Evolutionary conservation across 1,140 invertebrate genomes (phyloP), one percentile per base, ranked within the genome.

Genomic region (Scylla paramamosain): DNA sequence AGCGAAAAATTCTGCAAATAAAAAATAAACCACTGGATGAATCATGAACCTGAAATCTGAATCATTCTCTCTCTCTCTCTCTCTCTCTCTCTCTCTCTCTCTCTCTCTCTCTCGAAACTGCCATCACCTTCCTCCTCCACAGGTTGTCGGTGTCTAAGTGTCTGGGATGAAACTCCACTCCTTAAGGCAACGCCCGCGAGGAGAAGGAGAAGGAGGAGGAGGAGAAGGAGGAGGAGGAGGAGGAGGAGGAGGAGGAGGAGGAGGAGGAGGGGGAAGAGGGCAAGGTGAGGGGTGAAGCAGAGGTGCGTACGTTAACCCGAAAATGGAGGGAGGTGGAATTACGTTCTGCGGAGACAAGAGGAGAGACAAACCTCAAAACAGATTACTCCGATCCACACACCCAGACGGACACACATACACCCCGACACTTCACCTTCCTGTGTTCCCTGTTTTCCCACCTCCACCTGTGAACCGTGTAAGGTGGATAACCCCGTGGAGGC

Each of bases 161-260:
- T 77, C 67, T 77, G 67, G 20, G 67, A 77, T 77, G 67, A 77
- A 77, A 77, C 67, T 77, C 67, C 67, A 20, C 67, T 20, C 67
- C 67, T 25, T 25, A 77, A 77, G 67, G 67, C 67, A 77, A 77
- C 67, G 67, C 20, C 67, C 67, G 67, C 20, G 67, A n/a, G 67
- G 20, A 67, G 59, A 16, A 67, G 20, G 59, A 20, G 59, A 16
- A 67, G 59, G 59, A 67, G 59, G 59, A 67, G 20, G 59, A 67
- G 59, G 59, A 67, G 59, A 16, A 67, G 59, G 59, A 67, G 59
- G 59, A 67, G 59, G 59, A 67, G 59, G 59, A 67, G 59, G 59
- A 67, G 59, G 59, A 67, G 59, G 59, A 67, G 59, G 59, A 67
- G 59, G 59, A 67, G 59, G 67, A 77, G 67, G 67, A 77, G 67